Conservation (phyloP, 2,888 invertebrate species). For the Prenolepis imparis region DNA sequence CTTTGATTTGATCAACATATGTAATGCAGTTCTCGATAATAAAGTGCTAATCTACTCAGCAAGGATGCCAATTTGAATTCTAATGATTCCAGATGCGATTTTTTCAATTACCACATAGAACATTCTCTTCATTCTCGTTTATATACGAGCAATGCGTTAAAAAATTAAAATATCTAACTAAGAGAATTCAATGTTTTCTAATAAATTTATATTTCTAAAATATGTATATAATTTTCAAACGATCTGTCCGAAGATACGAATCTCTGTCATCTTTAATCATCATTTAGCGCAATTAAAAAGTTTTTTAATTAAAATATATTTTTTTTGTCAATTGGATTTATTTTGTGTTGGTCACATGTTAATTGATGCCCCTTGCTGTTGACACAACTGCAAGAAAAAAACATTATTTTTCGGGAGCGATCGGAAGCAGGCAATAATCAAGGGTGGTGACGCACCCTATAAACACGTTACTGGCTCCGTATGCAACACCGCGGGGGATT, state of each 20-base stretch:
- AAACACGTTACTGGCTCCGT: slow-evolving; percentile 62
- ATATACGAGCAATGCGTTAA: not conserved
- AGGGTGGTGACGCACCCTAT: slow-evolving; percentile 46
- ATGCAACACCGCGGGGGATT: slow-evolving; percentile 66
- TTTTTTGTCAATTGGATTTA: not conserved
- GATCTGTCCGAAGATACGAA: not conserved
- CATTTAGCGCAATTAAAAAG: not conserved
- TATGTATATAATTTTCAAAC: not conserved
- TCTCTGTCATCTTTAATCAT: not conserved
- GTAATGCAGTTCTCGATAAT: slow-evolving; percentile 24
- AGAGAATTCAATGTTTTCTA: not conserved
- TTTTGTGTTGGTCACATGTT: not conserved
- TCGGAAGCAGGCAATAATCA: not conserved
- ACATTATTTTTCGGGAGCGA: slow-evolving; percentile 24
- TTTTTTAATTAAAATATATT: not conserved
- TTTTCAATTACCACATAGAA: not conserved
- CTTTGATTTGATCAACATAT: not conserved
- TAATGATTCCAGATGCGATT: not conserved
- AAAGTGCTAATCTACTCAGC: slow-evolving; percentile 20
- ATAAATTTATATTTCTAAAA: not conserved
- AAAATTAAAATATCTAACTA: not conserved
- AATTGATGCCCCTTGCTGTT: not conserved
- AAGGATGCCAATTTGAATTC: not conserved
- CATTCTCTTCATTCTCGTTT: not conserved
- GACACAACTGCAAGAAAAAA: not conserved